phyloP scores from a whole-genome alignment of 2,888 invertebrate species.

The Ophonus ardosiacus region DNA sequence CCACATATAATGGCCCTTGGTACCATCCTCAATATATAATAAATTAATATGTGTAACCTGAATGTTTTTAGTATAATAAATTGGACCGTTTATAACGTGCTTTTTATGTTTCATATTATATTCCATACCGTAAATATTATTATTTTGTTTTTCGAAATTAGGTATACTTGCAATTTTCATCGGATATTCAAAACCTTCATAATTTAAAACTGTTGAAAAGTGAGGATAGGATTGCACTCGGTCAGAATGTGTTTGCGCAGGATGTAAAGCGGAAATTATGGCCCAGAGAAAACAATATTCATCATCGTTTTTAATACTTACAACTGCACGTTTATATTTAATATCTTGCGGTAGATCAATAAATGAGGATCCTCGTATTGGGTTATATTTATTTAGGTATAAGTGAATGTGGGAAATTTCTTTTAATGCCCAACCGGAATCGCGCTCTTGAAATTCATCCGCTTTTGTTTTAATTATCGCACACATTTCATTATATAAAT shows the following conservation, averaged over 20 bases:
- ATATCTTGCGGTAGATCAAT: slow-evolving; percentile 61
- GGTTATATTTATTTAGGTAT: slow-evolving; percentile 60
- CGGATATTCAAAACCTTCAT: background rate
- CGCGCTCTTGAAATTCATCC: slow-evolving; percentile 33
- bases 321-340: slow-evolving; percentile 60
- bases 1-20: no score
- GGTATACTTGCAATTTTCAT: background rate
- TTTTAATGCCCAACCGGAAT: slow-evolving; percentile 51
- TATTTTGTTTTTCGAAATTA: no score
- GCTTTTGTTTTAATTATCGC: slow-evolving; percentile 22
- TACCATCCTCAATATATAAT: no score
- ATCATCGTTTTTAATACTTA: slow-evolving; percentile 66
- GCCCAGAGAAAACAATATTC: slow-evolving; percentile 66
- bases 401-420: no score
- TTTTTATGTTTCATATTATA: no score
- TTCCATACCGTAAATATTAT: no score
- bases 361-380: slow-evolving; percentile 62
- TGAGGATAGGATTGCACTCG: slow-evolving; percentile 56
- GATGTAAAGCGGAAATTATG: slow-evolving; percentile 63
- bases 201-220: background rate
- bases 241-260: no score
- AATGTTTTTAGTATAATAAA: background rate
- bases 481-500: background rate
- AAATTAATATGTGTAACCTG: slow-evolving; percentile 28
- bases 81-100: no score